Evolutionary conservation across 1,140 invertebrate species (phyloP).

Genomic region (Penaeus chinensis): DNA sequence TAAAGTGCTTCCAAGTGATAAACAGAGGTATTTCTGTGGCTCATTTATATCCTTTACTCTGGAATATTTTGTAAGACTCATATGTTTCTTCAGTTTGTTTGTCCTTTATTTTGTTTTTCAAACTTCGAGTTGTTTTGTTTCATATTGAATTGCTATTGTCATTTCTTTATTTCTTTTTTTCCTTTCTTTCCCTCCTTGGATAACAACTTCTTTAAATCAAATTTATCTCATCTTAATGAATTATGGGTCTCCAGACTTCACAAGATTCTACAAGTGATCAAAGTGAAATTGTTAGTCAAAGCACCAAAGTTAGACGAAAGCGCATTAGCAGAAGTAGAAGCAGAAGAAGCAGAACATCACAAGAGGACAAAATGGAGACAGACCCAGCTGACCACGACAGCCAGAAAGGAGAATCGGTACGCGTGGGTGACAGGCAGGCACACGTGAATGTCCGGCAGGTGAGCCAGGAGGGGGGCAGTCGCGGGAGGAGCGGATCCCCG

Average conservation of each 20-base stretch:
- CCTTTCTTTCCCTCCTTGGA: too few species aligned
- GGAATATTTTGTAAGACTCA: too few species aligned
- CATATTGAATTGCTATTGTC: too few species aligned
- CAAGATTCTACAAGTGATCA: background rate
- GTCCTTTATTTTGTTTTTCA: too few species aligned
- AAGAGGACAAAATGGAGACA: constrained; percentile 38
- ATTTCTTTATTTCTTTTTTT: too few species aligned
- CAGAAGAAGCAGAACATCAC: constrained; percentile 20
- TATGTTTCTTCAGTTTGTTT: too few species aligned
- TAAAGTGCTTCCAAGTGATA: too few species aligned
- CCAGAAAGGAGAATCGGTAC: background rate
- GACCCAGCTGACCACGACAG: background rate
- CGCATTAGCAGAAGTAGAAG: constrained; percentile 32
- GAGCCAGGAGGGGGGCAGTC: background rate
- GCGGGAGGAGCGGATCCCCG: background rate
- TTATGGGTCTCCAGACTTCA: background rate
- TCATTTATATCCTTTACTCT: too few species aligned
- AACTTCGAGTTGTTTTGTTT: too few species aligned
- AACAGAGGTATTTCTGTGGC: too few species aligned
- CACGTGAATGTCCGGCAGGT: background rate
- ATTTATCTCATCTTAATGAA: too few species aligned
- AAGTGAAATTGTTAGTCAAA: constrained; percentile 8
- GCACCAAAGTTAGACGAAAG: background rate
- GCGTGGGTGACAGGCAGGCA: background rate
- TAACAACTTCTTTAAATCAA: too few species aligned